Percentiles rank a stretch among this genome's conserved stretches.
Evolutionary conservation across 2,888 invertebrate genomes (phyloP).

Genomic region (Hartigia nigra): DNA sequence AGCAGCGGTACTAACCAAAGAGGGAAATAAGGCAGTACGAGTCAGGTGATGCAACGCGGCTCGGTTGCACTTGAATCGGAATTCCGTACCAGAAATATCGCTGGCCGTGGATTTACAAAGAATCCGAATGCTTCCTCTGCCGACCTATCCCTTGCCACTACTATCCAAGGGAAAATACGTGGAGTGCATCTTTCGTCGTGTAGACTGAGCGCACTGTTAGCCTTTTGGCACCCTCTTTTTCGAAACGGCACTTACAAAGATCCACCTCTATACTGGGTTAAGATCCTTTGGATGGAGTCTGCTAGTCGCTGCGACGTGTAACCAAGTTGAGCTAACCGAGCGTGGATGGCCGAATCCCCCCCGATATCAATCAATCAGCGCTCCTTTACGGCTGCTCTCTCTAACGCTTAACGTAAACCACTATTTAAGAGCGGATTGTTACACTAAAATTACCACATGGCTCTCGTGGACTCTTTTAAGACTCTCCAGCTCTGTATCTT

Average conservation of each 20-base stretch:
- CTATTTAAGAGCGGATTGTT: conserved; percentile 54
- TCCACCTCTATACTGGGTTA: neutral
- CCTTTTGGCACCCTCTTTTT: conserved; percentile 8
- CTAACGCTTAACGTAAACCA: conserved; percentile 39
- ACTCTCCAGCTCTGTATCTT: neutral
- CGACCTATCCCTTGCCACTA: neutral
- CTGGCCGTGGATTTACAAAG: conserved; percentile 1
- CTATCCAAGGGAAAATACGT: conserved; percentile 27
- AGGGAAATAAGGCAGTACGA: conserved; percentile 26
- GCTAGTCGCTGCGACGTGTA: conserved; percentile 2
- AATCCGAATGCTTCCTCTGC: neutral
- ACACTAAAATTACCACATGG: conserved; percentile 57
- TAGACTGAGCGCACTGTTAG: conserved; percentile 27
- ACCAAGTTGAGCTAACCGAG: conserved; percentile 9
- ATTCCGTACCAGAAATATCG: conserved; percentile 3
- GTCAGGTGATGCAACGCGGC: conserved; percentile 47
- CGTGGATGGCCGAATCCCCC: conserved; percentile 30
- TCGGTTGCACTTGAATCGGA: conserved; percentile 40
- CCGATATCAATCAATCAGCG: conserved; percentile 59
- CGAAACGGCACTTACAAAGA: conserved; percentile 3
- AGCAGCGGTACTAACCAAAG: conserved; percentile 29
- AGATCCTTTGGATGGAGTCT: neutral
- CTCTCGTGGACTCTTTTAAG: conserved; percentile 24
- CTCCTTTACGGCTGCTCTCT: conserved; percentile 47
- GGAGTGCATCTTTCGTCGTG: conserved; percentile 48